Base-by-base conservation (phyloP, 2,113 vertebrate species). In the Hippocampus comes region DNA sequence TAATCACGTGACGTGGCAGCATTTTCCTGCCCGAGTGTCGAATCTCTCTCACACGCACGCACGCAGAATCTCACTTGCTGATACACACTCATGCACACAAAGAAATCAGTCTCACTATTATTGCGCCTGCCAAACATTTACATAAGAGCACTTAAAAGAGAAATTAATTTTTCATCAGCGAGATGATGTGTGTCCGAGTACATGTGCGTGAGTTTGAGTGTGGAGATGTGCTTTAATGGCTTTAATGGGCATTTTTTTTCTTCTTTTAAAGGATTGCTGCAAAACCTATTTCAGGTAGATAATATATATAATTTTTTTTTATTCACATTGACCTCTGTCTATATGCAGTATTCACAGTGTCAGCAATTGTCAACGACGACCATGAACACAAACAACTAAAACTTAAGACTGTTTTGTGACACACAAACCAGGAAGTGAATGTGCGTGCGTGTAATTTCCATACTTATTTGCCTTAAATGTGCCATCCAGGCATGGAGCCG, bases 401-500 rank as follows among this genome's bases (percentile, higher is more conserved):
- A 30, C 11, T 59, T 59, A 30, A 30, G 12, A 30, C 57, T 30
- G 23, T 59, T 57, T 56, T 25, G 56, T 18, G 60, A 10, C 21
- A 46, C 30, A 25, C 64, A 0, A 25, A 49, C n/a, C 14, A 38
- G 63, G 38, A 56, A 69, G 57, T 27, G 55, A 9, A 11, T 53
- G 10, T 49, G 46, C 27, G 53, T 42, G 67, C 61, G 65, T 71
- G 38, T 64, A 51, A 77, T 77, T 72, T 76, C 81, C 82, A 81
- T 65, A 78, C 83, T 82, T 73, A 83, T 69, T 67, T 77, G 71
- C 78, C 78, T 81, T 80, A 81, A 87, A 83, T 84, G 51, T 83
- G 88, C 87, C 82, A 86, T 30, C 81, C 67, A 27, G 86, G 6
- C 57, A 60, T 18, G 10, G 25, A 73, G 60, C 30, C 75, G 76